Base-by-base conservation (phyloP, 2,888 invertebrate genomes). In the Cotesia congregata region DNA sequence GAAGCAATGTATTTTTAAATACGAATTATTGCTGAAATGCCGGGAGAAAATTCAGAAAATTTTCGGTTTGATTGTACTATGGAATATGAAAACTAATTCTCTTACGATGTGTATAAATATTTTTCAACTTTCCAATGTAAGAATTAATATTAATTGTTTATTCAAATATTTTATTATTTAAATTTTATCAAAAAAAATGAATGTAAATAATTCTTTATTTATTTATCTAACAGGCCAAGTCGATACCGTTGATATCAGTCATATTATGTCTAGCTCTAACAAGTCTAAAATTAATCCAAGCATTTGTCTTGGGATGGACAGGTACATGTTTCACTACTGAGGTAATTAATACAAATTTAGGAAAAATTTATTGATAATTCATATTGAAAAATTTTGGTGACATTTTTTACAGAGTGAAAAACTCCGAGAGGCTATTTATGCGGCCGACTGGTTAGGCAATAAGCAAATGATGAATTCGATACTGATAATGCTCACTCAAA, bases 31-130 rank as follows among this genome's bases (percentile, higher is more conserved):
- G 1, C 41, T 67, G 5, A n/a, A 60, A 9, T 80, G 79, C 61
- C 78, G 74, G 20, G 69, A 72, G 61, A 60, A 20, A 39, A 60
- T 80, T 6, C 68, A 80, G 50, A 65, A 30, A 5, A 65, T 80
- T 70, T 80, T 77, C 60, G 77, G 80, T 50, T 78, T 77, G 6
- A 61, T 77, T 5, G 73, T 78, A 4, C 12, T 80, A 1, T 78
- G 73, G 73, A 74, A 70, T 15, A 59, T 77, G 9, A 39, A 68
- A 3, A 65, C 69, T 2, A 78, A 64, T 50, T 68, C 77, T 17
- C 30, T 77, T 3, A 59, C 78, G 6, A 67, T 78, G 1, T 80
- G 80, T 60, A 61, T 74, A 1, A 9, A 62, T 15, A 71, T 76
- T 64, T 77, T 74, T 59, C 77, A 80, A 67, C 62, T 73, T 3